Percentiles rank a stretch among this genome's conserved stretches.
Evolutionary conservation across 2,797 vertebrate species (phyloP).

Genomic region (Chelidonichthys spinosus): DNA sequence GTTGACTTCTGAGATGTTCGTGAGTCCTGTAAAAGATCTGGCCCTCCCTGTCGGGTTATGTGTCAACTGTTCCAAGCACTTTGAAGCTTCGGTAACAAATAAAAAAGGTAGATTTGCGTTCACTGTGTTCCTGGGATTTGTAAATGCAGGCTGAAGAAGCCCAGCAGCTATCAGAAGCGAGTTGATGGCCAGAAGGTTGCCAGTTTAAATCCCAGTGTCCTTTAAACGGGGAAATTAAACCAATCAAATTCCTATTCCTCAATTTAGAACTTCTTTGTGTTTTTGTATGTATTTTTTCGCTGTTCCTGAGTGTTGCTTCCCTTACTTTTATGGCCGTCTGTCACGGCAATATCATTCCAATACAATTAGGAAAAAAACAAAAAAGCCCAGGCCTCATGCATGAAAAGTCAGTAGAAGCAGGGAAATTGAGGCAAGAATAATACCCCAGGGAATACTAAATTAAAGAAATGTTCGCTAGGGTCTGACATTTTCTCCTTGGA

Average conservation of each 20-base stretch:
- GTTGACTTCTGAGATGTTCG: conserved; percentile 64
- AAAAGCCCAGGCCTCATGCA: neutral
- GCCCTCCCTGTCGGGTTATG: conserved; percentile 53
- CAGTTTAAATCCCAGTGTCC: conserved; percentile 25
- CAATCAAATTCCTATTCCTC: neutral
- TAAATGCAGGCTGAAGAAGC: conserved; percentile 24
- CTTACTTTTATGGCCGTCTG: neutral
- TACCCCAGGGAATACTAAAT: neutral
- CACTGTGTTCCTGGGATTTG: conserved; percentile 39
- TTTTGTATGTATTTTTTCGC: neutral
- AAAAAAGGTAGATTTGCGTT: conserved; percentile 47
- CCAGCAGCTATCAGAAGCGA: neutral
- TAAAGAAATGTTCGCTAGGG: neutral
- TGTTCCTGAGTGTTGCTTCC: neutral
- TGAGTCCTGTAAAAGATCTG: conserved; percentile 65
- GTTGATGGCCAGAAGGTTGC: conserved; percentile 21
- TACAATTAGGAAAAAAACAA: neutral
- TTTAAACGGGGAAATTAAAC: conserved; percentile 15
- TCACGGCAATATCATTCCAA: conserved; percentile 1
- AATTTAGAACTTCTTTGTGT: neutral
- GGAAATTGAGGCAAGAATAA: neutral
- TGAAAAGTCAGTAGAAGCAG: neutral
- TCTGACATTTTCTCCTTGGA: conserved; percentile 8
- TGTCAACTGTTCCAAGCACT: conserved; percentile 63
- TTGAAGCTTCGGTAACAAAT: conserved; percentile 49